Evolutionary conservation across 2,888 invertebrate species (phyloP).

Genomic region (Lepidonotus clava): DNA sequence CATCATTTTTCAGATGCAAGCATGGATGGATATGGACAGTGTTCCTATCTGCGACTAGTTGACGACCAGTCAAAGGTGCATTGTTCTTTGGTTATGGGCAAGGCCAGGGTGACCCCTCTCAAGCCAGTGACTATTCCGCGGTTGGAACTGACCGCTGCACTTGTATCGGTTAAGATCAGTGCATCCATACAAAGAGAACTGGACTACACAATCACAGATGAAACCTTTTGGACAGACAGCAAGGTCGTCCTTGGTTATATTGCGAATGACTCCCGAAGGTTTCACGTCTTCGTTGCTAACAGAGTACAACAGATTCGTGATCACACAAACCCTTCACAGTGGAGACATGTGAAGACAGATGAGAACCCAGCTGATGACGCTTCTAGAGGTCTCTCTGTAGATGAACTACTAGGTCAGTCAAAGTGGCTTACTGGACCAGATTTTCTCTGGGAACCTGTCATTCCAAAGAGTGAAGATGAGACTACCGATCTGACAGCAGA

Average conservation of each 20-base stretch:
- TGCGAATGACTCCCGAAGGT: slow-evolving; percentile 61
- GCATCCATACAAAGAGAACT: slow-evolving; percentile 53
- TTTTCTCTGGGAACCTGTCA: slow-evolving; percentile 56
- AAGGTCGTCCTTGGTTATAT: slow-evolving; percentile 59
- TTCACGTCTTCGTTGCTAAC: slow-evolving; percentile 70
- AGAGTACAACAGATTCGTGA: slow-evolving; percentile 66
- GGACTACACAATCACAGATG: background rate
- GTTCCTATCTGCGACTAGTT: slow-evolving; percentile 48
- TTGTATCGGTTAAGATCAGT: slow-evolving; percentile 53
- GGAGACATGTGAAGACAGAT: slow-evolving; percentile 67
- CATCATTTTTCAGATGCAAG: slow-evolving; percentile 61
- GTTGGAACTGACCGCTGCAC: slow-evolving; percentile 58
- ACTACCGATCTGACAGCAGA: background rate
- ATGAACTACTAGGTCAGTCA: slow-evolving; percentile 54
- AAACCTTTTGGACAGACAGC: slow-evolving; percentile 61
- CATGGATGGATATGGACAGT: slow-evolving; percentile 55
- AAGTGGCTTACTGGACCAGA: slow-evolving; percentile 58
- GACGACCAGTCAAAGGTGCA: slow-evolving; percentile 36
- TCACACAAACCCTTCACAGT: slow-evolving; percentile 58
- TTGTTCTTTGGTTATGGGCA: slow-evolving; percentile 53
- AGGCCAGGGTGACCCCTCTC: slow-evolving; percentile 57
- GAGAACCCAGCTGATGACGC: slow-evolving; percentile 73
- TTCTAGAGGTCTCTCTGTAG: slow-evolving; percentile 64
- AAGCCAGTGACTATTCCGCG: slow-evolving; percentile 54
- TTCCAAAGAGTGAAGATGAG: background rate